Evolutionary conservation across 2,888 invertebrate genomes (phyloP).

Genomic region (Acronicta alni): DNA sequence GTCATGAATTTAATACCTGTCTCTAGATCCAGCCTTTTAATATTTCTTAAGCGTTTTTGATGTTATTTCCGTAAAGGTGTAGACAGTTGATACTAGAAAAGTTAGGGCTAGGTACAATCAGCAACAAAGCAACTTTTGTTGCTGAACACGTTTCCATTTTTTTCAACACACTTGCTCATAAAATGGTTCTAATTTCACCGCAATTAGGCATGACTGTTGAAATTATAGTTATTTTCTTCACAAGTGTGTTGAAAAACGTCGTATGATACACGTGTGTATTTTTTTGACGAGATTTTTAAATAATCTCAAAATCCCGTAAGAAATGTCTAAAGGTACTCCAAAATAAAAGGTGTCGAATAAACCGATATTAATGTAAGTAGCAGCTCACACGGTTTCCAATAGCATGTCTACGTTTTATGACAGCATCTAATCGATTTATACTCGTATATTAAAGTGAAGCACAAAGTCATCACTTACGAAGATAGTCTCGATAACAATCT

Average conservation of each 20-base stretch:
- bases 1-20: conserved; percentile 63
- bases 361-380: conserved; percentile 1
- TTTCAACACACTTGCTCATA: no score
- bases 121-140: no score
- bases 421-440: conserved; percentile 28
- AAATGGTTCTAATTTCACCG: no score
- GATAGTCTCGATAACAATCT: conserved; percentile 5
- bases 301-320: no score
- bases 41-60: conserved; percentile 42
- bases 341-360: conserved; percentile 5
- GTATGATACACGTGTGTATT: no score
- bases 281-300: no score
- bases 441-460: conserved; percentile 2
- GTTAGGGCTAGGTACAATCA: background rate
- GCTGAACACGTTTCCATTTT: no score
- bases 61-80: conserved; percentile 11
- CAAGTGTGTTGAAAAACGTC: no score
- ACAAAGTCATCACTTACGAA: conserved; percentile 4
- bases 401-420: conserved; percentile 29
- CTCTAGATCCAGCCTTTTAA: conserved; percentile 42
- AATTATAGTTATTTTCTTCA: no score
- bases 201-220: no score
- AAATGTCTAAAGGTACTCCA: no score
- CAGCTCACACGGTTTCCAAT: conserved; percentile 29
- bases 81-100: background rate